Percentiles rank a stretch among this genome's conserved stretches.
Evolutionary conservation across 2,888 invertebrate genomes (phyloP).

Genomic region (Caenorhabditis macrosperma): DNA sequence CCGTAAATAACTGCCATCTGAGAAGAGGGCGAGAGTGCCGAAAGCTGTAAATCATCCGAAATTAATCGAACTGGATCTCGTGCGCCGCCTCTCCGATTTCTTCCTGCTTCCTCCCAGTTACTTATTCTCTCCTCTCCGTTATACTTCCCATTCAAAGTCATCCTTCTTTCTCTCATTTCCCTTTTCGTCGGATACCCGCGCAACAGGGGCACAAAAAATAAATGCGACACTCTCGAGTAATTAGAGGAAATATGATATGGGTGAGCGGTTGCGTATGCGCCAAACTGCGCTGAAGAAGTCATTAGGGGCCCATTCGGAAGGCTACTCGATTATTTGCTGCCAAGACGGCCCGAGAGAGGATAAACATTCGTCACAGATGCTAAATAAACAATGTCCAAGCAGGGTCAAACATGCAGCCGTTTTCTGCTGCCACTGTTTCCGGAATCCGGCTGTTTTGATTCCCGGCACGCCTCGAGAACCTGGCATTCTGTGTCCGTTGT

Average conservation of each 20-base stretch:
- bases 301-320: conserved; percentile 11
- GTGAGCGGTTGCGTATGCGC: conserved; percentile 55
- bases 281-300: conserved; percentile 44
- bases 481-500: no score
- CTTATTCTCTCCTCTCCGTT: conserved; percentile 23
- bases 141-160: conserved; percentile 25
- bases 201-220: conserved; percentile 7
- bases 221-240: conserved; percentile 29
- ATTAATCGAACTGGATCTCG: conserved; percentile 54
- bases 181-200: neutral
- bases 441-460: neutral
- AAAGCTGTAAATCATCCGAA: conserved; percentile 58
- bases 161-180: neutral
- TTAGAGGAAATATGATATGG: conserved; percentile 54
- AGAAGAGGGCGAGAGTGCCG: conserved; percentile 28
- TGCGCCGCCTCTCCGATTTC: conserved; percentile 3
- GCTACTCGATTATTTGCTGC: conserved; percentile 18
- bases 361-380: conserved; percentile 32
- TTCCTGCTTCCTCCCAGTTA: conserved; percentile 3
- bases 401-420: conserved; percentile 8
- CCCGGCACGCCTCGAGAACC: no score
- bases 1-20: conserved; percentile 1
- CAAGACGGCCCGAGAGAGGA: neutral
- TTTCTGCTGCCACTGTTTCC: conserved; percentile 12
- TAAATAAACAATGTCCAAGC: conserved; percentile 21